Conservation (phyloP, 2,888 invertebrate genomes). For the Apotomis capreana region DNA sequence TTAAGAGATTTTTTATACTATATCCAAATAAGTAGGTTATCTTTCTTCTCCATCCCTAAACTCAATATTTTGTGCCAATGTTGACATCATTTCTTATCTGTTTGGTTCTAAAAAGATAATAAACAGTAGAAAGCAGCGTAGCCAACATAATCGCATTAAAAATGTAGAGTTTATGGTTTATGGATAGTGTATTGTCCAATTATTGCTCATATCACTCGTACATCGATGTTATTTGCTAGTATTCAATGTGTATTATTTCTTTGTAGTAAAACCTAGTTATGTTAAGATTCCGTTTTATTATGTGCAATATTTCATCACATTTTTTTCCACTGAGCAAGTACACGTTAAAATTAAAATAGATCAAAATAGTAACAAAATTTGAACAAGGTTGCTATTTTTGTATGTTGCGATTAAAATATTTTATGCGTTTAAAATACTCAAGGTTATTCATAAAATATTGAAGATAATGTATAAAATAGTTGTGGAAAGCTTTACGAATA, state of each 20-base stretch:
- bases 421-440: conserved; percentile 47
- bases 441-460: conserved; percentile 41
- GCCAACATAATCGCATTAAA: conserved; percentile 18
- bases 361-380: conserved; percentile 49
- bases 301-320: conserved; percentile 52
- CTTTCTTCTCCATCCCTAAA: conserved; percentile 23
- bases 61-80: conserved; percentile 10
- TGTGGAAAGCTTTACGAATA: conserved; percentile 33
- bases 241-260: conserved; percentile 42
- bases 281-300: conserved; percentile 47
- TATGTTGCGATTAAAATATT: conserved; percentile 45
- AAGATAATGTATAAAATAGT: conserved; percentile 44
- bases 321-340: conserved; percentile 38
- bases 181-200: conserved; percentile 44
- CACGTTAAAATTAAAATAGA: conserved; percentile 36
- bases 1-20: conserved; percentile 38
- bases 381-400: conserved; percentile 47
- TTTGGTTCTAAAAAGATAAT: neutral
- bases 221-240: conserved; percentile 68
- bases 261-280: conserved; percentile 37
- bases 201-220: conserved; percentile 72
- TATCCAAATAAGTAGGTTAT: conserved; percentile 29
- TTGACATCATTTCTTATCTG: conserved; percentile 10
- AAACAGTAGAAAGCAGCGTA: neutral
- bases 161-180: conserved; percentile 42